phyloP scores from a whole-genome alignment of 2,888 invertebrate genomes.

The Acanthopleura granulata region DNA sequence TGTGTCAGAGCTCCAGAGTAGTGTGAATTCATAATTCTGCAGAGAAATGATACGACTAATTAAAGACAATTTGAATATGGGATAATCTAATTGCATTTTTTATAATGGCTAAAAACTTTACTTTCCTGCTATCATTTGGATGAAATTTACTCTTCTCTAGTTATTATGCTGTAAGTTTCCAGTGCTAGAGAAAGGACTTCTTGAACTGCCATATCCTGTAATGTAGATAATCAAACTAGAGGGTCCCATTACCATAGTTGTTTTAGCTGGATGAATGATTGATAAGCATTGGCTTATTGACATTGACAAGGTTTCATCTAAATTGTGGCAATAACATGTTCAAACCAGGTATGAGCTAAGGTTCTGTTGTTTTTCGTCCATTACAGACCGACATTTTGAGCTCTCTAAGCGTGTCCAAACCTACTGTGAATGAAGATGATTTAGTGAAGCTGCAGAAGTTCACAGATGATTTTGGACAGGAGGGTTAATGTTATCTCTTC shows the following conservation, averaged over 20 bases:
- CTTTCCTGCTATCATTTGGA: constrained; percentile 43
- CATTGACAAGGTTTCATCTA: background rate
- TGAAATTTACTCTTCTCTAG: too few species aligned
- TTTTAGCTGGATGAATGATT: constrained; percentile 94
- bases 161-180: too few species aligned
- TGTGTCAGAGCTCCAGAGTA: too few species aligned
- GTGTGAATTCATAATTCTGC: too few species aligned
- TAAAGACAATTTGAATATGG: too few species aligned
- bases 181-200: too few species aligned
- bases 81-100: too few species aligned
- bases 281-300: constrained; percentile 74
- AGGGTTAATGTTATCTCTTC: constrained; percentile 75
- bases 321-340: background rate
- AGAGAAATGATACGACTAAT: too few species aligned
- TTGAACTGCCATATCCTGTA: too few species aligned
- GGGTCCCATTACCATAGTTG: too few species aligned
- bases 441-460: constrained; percentile 93
- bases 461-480: constrained; percentile 98
- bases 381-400: constrained; percentile 87
- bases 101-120: too few species aligned
- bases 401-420: constrained; percentile 93
- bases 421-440: constrained; percentile 97
- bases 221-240: too few species aligned
- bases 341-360: background rate
- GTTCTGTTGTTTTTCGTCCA: constrained; percentile 22